Evolutionary conservation across 2,113 vertebrate species (phyloP).

Genomic region (Leptobrachium ailaonicum): DNA sequence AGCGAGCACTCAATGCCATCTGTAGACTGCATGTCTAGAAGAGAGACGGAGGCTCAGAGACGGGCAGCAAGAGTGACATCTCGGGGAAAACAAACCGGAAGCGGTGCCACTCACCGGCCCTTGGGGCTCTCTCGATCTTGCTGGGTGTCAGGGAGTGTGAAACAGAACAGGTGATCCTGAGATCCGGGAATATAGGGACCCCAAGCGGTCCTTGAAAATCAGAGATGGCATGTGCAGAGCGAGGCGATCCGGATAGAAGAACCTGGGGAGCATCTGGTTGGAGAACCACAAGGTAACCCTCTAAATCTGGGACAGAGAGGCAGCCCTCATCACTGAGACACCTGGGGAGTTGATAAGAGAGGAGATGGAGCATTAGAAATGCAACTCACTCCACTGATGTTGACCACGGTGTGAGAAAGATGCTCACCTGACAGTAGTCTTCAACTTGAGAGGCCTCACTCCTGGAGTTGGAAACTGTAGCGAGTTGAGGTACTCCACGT

Average conservation of each 20-base stretch:
- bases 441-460: constrained; percentile 89
- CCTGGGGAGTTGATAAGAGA: constrained; percentile 60
- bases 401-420: not conserved
- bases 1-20: constrained; percentile 95
- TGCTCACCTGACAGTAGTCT: constrained; percentile 79
- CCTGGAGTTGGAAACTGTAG: constrained; percentile 94
- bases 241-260: constrained; percentile 83
- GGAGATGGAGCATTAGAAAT: not conserved
- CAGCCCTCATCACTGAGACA: constrained; percentile 97
- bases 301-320: constrained; percentile 87
- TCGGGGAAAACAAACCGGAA: not conserved
- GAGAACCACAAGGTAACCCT: constrained; percentile 94
- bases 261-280: constrained; percentile 96
- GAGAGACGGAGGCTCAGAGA: not conserved
- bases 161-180: constrained; percentile 91
- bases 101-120: constrained; percentile 1
- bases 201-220: constrained; percentile 87
- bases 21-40: constrained; percentile 77
- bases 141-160: constrained; percentile 80
- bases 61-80: not conserved
- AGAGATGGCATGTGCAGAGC: constrained; percentile 82
- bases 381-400: not conserved
- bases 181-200: constrained; percentile 87
- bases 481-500: constrained; percentile 95
- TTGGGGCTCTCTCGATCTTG: constrained; percentile 66